Conservation (phyloP, 2,113 vertebrate species). For the Neogobius melanostomus region DNA sequence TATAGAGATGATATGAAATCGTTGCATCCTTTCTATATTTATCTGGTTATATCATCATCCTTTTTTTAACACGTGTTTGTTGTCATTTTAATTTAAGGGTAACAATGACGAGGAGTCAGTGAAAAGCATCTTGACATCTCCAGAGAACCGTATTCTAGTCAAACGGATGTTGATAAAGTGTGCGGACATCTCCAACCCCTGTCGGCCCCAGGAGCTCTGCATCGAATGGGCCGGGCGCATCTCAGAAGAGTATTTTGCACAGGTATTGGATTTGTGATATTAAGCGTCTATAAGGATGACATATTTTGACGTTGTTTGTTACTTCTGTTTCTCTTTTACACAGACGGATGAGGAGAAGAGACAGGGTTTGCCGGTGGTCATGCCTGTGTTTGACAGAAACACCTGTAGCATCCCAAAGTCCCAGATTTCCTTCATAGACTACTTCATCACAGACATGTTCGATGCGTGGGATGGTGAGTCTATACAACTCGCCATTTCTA, state of each 20-base stretch:
- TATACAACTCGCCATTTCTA: not conserved
- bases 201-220: slow-evolving; percentile 87
- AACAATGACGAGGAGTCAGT: slow-evolving; percentile 81
- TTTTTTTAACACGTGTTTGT: not conserved
- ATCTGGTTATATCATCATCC: no score
- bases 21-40: no score
- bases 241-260: slow-evolving; percentile 97
- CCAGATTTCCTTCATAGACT: slow-evolving; percentile 98
- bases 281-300: not conserved
- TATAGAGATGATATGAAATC: no score
- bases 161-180: slow-evolving; percentile 98
- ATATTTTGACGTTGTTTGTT: not conserved
- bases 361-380: slow-evolving; percentile 90
- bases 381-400: slow-evolving; percentile 97
- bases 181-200: slow-evolving; percentile 95
- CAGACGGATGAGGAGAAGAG: slow-evolving; percentile 97
- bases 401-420: slow-evolving; percentile 98
- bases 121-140: slow-evolving; percentile 83
- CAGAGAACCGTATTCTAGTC: slow-evolving; percentile 92
- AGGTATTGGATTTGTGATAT: slow-evolving; percentile 72
- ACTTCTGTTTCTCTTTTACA: slow-evolving; percentile 34
- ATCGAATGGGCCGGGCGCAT: slow-evolving; percentile 97
- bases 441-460: slow-evolving; percentile 98
- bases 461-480: slow-evolving; percentile 97
- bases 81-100: slow-evolving; percentile 55